A percentile compares a stretch with the other conserved stretches of the same genome.
These are phyloP conservation scores for Pangasius macronema DNA, from an alignment of 2,797 vertebrate species.

Conservation along the genomic window DNA sequence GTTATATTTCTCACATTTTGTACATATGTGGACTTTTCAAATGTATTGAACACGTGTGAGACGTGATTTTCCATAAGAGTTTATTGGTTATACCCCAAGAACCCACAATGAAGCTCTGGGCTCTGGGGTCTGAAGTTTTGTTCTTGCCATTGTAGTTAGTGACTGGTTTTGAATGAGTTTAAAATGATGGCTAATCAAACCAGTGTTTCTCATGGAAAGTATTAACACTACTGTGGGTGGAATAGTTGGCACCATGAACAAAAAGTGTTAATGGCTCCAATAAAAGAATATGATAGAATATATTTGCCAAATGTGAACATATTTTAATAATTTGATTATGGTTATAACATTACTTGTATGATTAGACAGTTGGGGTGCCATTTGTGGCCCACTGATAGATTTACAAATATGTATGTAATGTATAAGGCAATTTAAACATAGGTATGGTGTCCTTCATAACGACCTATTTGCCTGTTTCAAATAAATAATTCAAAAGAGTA, in stretches of 20 bases:
- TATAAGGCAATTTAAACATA: too few relatives aligned
- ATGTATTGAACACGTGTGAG: background rate
- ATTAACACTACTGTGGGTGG: background rate
- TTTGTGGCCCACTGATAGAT: background rate
- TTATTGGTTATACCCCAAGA: background rate
- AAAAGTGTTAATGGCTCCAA: background rate
- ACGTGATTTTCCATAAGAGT: too few relatives aligned
- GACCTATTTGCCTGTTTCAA: too few relatives aligned
- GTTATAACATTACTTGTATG: background rate
- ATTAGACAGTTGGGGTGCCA: background rate
- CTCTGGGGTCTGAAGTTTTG: background rate
- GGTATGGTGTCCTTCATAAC: too few relatives aligned
- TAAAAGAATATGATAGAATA: background rate
- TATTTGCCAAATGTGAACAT: background rate
- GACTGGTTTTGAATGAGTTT: background rate
- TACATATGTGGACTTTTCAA: background rate
- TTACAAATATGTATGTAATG: too few relatives aligned
- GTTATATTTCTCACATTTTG: background rate
- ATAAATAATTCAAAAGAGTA: too few relatives aligned
- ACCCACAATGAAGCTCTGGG: background rate
- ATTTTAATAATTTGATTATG: background rate
- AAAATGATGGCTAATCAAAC: background rate
- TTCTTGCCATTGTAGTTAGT: background rate
- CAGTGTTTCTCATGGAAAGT: background rate
- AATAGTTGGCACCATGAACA: too few relatives aligned